These are phyloP conservation scores for Thecophora atra DNA, from an alignment of 2,888 invertebrate genomes.

Conservation along the genomic window DNA sequence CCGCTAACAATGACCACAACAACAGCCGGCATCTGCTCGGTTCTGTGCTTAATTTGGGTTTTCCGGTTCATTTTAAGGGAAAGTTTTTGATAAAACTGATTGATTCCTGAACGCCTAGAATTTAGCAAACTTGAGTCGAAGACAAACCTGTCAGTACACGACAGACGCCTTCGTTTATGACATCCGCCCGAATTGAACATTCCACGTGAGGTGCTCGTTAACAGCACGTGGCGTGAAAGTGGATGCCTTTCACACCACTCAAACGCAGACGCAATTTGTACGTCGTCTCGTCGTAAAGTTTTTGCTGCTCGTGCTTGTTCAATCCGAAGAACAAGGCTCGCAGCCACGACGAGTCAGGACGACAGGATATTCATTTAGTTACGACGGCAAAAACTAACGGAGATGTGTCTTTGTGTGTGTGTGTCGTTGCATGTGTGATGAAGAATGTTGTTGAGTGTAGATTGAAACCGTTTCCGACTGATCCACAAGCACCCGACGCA, in stretches of 20 bases:
- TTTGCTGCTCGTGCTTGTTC: slow-evolving; percentile 39
- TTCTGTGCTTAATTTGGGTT: too few species aligned
- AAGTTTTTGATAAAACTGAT: too few species aligned
- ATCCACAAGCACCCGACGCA: slow-evolving; percentile 20
- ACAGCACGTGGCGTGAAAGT: slow-evolving; percentile 12
- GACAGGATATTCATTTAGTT: slow-evolving; percentile 31
- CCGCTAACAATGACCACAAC: too few species aligned
- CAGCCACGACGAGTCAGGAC: background rate
- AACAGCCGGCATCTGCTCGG: too few species aligned
- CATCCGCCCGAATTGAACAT: slow-evolving; percentile 17
- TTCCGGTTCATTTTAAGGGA: too few species aligned
- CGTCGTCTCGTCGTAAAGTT: slow-evolving; percentile 41
- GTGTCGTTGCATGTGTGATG: slow-evolving; percentile 33
- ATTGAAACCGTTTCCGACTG: background rate
- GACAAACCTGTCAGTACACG: too few species aligned
- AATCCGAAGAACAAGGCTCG: slow-evolving; percentile 14
- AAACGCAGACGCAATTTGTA: slow-evolving; percentile 42
- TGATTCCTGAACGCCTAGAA: too few species aligned
- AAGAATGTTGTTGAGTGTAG: background rate
- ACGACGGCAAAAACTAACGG: background rate
- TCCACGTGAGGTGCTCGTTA: slow-evolving; percentile 24
- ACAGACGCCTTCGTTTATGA: background rate
- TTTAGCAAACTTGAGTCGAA: too few species aligned
- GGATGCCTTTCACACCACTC: background rate
- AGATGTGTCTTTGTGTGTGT: slow-evolving; percentile 27